phyloP scores from a whole-genome alignment of 2,113 vertebrate genomes.

The Phaethornis superciliosus region DNA sequence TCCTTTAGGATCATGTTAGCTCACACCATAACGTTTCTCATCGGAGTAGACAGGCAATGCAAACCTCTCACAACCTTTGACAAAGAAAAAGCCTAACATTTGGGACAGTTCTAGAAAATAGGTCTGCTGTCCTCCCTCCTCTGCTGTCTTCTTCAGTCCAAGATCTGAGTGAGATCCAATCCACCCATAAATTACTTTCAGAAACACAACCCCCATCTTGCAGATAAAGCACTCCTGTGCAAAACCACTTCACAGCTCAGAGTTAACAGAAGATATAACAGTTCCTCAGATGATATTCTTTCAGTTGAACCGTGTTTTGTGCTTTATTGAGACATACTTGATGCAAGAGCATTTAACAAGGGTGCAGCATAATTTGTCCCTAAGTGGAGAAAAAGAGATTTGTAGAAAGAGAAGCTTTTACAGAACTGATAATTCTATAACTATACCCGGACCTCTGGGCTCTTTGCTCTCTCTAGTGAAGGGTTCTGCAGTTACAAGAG shows the following conservation, averaged over 20 bases:
- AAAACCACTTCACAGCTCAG: background rate
- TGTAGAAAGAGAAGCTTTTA: background rate
- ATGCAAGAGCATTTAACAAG: constrained; percentile 18
- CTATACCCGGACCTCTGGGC: background rate
- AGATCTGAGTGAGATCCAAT: background rate
- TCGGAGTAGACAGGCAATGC: background rate
- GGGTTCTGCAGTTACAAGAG: background rate
- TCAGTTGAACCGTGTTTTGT: background rate
- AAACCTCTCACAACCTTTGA: background rate
- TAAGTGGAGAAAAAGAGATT: background rate
- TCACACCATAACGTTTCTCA: background rate
- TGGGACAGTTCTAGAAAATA: background rate
- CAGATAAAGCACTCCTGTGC: background rate
- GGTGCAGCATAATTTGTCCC: background rate
- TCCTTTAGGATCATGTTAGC: background rate
- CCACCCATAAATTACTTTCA: background rate
- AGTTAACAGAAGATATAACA: background rate
- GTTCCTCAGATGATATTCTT: background rate
- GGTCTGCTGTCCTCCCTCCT: background rate
- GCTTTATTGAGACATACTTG: background rate
- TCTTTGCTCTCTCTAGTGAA: background rate
- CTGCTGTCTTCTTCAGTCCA: background rate
- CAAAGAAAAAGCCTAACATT: background rate
- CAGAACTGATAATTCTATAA: background rate
- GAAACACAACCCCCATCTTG: background rate